Evolutionary conservation across 2,113 vertebrate species (phyloP).

Genomic region (Motacilla alba): DNA sequence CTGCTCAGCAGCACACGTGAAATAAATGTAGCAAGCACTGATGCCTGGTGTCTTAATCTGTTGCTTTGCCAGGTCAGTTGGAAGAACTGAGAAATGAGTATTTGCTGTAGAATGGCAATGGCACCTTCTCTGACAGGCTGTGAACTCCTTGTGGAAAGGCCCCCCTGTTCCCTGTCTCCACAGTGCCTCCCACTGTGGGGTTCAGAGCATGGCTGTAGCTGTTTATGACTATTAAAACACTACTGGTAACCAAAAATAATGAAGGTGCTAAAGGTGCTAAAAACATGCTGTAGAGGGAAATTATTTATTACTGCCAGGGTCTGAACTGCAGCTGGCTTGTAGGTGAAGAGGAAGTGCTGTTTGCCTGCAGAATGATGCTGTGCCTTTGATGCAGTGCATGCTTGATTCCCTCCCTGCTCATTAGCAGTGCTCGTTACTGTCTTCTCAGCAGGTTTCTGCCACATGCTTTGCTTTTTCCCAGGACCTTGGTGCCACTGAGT

Average conservation of each 20-base stretch:
- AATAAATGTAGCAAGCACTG: neutral
- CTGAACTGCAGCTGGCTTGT: neutral
- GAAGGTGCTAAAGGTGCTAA: neutral
- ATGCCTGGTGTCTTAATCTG: neutral
- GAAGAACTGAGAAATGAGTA: neutral
- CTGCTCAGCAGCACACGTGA: neutral
- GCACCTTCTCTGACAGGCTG: neutral
- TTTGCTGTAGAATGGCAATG: neutral
- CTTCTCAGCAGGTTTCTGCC: constrained; percentile 7
- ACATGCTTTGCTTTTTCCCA: constrained; percentile 12
- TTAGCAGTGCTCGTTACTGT: constrained; percentile 15
- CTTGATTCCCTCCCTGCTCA: neutral
- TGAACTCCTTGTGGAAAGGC: neutral
- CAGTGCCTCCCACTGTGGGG: rapidly evolving
- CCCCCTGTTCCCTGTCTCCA: neutral
- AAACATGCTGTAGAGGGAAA: neutral
- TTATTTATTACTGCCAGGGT: neutral
- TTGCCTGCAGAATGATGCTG: neutral
- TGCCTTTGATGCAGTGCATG: neutral
- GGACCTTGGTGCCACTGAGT: neutral
- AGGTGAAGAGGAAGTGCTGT: neutral
- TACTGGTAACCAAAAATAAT: neutral
- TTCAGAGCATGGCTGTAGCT: neutral
- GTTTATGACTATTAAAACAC: neutral
- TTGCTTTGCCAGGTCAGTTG: neutral